Evolutionary conservation across 2,797 vertebrate species (phyloP).

Genomic region (Siniperca undulata): DNA sequence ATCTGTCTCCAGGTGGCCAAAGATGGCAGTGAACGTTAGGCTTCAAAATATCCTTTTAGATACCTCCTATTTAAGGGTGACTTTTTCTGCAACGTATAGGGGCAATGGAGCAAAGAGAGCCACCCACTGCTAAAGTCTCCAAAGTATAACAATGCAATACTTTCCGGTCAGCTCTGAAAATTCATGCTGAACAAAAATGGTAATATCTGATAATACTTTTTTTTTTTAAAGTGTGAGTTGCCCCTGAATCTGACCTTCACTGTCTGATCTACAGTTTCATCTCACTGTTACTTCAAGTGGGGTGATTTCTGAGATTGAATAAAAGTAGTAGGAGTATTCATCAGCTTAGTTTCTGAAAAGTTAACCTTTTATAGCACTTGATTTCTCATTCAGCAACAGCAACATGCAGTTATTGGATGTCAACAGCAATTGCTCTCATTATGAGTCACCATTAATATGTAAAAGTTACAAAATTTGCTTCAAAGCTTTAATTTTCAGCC

Average conservation of each 20-base stretch:
- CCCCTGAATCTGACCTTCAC: slow-evolving; percentile 9
- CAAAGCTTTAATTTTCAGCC: slow-evolving; percentile 40
- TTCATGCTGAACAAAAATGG: slow-evolving; percentile 1
- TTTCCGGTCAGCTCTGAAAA: slow-evolving; percentile 3
- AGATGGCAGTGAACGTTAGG: too few relatives aligned
- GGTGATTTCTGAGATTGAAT: slow-evolving; percentile 10
- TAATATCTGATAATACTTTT: not conserved
- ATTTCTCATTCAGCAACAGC: slow-evolving; percentile 14
- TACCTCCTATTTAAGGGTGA: not conserved
- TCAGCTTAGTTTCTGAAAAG: slow-evolving; percentile 8
- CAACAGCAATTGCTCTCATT: slow-evolving; percentile 36
- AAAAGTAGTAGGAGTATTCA: slow-evolving; percentile 13
- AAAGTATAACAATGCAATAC: not conserved
- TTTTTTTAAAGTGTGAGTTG: not conserved
- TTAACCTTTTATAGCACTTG: slow-evolving; percentile 9
- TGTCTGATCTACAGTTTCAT: slow-evolving; percentile 42
- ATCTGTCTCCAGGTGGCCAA: too few relatives aligned
- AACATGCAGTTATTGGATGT: slow-evolving; percentile 8
- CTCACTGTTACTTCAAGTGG: not conserved
- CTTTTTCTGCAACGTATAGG: not conserved
- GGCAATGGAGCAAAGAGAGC: not conserved
- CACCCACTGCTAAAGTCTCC: not conserved
- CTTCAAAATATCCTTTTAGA: not conserved
- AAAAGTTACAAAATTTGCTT: slow-evolving; percentile 31
- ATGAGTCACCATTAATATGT: slow-evolving; percentile 47